These are phyloP conservation scores for Spizella passerina DNA, from an alignment of 2,797 vertebrate species.

Conservation along the genomic window DNA sequence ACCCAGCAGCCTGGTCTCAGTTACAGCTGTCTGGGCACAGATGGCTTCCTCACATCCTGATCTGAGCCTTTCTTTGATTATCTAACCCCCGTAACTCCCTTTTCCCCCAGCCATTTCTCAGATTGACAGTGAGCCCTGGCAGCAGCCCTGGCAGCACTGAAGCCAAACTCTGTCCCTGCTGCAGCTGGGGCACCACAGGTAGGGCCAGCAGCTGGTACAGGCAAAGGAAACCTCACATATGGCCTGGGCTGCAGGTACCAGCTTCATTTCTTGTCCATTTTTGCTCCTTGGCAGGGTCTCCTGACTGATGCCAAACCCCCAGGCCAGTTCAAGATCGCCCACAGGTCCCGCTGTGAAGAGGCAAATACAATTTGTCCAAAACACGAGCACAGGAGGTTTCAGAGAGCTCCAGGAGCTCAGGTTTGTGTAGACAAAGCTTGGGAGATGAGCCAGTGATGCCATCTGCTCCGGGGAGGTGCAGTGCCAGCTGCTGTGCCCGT, in stretches of 20 bases:
- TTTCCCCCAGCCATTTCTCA: neutral
- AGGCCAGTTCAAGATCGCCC: neutral
- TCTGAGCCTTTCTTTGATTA: neutral
- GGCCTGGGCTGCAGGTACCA: neutral
- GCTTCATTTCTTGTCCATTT: neutral
- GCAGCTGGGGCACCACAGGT: neutral
- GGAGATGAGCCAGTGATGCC: neutral
- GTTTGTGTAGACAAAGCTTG: neutral
- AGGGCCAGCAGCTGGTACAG: neutral
- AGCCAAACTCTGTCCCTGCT: neutral
- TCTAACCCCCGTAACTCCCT: neutral
- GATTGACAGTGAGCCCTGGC: neutral
- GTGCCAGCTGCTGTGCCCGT: neutral
- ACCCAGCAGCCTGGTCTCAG: neutral
- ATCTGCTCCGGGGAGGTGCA: neutral
- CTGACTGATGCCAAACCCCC: neutral
- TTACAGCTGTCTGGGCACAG: neutral
- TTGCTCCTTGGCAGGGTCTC: neutral
- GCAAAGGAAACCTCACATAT: neutral
- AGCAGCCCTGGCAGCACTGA: neutral
- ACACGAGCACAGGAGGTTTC: neutral
- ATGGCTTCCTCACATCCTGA: neutral
- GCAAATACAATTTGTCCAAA: neutral
- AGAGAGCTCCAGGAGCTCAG: neutral
- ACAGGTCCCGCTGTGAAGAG: fast-evolving